These are phyloP conservation scores for Kryphioiulus occultus DNA, from an alignment of 2,888 invertebrate genomes.

Conservation along the genomic window DNA sequence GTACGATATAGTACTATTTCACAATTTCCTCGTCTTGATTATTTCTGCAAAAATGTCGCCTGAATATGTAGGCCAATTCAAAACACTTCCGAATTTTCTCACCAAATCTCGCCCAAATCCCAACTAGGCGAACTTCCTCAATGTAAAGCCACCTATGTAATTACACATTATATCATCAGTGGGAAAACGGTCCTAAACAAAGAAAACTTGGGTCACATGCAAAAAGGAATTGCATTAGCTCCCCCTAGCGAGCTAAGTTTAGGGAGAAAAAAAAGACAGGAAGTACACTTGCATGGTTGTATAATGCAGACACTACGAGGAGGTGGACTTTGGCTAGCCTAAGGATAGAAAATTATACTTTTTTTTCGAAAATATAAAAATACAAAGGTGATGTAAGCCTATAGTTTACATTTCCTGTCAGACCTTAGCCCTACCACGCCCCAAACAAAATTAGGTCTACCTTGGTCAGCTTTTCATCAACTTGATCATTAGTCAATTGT, in stretches of 20 bases:
- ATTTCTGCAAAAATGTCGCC: background rate
- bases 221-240: conserved; percentile 15
- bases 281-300: conserved; percentile 22
- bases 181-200: conserved; percentile 38
- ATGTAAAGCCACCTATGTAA: background rate
- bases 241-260: conserved; percentile 38
- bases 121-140: conserved; percentile 35
- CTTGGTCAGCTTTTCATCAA: background rate
- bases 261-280: background rate
- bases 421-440: background rate
- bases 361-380: background rate
- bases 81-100: conserved; percentile 13
- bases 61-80: conserved; percentile 11
- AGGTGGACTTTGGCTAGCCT: background rate
- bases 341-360: background rate
- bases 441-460: background rate
- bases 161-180: conserved; percentile 1
- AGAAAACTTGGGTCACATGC: conserved; percentile 10
- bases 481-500: background rate
- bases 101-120: conserved; percentile 27
- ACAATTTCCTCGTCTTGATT: background rate
- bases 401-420: conserved; percentile 2
- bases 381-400: background rate
- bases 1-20: background rate
- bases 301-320: background rate